phyloP scores from a whole-genome alignment of 2,888 invertebrate species.

The Belgica antarctica region DNA sequence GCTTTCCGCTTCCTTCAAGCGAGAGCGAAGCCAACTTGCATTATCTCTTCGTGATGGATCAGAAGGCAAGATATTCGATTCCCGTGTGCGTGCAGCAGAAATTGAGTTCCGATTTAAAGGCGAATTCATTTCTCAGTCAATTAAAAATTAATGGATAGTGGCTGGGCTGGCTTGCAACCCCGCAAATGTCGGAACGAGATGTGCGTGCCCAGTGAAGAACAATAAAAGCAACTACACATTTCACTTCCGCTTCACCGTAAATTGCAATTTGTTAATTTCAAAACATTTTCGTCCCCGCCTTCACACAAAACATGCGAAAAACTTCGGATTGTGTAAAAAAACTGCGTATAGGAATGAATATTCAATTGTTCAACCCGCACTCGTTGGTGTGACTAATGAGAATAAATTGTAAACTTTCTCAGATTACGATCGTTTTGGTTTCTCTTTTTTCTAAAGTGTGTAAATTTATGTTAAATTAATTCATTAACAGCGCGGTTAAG shows the following conservation, averaged over 20 bases:
- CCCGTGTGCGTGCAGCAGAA: slow-evolving; percentile 34
- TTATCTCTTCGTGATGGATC: slow-evolving; percentile 16
- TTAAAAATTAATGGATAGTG: slow-evolving; percentile 33
- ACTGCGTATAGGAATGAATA: slow-evolving; percentile 37
- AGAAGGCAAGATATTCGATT: not conserved
- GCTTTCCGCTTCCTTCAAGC: slow-evolving; percentile 35
- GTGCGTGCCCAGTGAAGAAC: slow-evolving; percentile 35
- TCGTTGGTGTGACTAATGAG: slow-evolving; percentile 36
- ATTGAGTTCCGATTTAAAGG: slow-evolving; percentile 27
- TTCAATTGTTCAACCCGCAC: slow-evolving; percentile 26
- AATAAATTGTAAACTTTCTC: slow-evolving; percentile 25
- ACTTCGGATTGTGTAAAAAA: not conserved
- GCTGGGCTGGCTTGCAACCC: too few species aligned
- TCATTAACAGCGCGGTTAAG: too few species aligned
- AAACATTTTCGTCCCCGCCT: not conserved
- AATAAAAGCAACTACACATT: slow-evolving; percentile 35
- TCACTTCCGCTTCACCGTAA: slow-evolving; percentile 37
- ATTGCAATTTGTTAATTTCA: slow-evolving; percentile 34
- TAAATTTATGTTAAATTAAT: slow-evolving; percentile 42
- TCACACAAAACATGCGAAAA: not conserved
- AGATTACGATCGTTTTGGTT: slow-evolving; percentile 31
- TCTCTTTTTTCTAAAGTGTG: slow-evolving; percentile 6
- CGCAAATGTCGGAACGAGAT: slow-evolving; percentile 20
- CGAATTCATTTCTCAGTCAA: slow-evolving; percentile 32
- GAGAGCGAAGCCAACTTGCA: slow-evolving; percentile 20